Conservation (phyloP, 2,797 vertebrate genomes). For the Somateria mollissima region DNA sequence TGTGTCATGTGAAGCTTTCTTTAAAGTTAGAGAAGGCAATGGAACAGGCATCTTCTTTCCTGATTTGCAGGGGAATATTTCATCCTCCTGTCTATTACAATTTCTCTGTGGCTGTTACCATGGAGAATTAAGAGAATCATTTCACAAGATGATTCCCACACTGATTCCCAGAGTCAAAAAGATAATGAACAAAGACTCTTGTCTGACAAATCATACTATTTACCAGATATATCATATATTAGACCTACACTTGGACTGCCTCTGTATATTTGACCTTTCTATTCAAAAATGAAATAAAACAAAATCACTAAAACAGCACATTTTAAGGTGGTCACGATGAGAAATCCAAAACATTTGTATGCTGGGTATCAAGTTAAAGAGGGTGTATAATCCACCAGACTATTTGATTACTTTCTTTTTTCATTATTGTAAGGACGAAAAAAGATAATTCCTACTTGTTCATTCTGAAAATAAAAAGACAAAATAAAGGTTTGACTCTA, state of each 20-base stretch:
- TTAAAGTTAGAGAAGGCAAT: not conserved
- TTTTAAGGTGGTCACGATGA: not conserved
- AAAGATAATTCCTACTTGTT: slow-evolving; percentile 17
- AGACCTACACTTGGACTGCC: not conserved
- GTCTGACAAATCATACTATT: not conserved
- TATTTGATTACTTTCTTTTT: slow-evolving; percentile 1
- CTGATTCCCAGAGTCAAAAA: not conserved
- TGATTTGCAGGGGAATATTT: not conserved
- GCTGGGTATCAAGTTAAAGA: not conserved
- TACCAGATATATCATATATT: not conserved
- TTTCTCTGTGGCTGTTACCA: not conserved
- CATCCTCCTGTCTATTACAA: not conserved
- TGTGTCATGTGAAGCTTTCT: not conserved
- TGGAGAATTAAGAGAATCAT: slow-evolving; percentile 19
- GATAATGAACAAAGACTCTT: not conserved
- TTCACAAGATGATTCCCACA: not conserved
- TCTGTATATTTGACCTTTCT: not conserved
- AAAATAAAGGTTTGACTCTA: not conserved
- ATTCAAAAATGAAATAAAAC: not conserved
- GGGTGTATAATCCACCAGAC: not conserved
- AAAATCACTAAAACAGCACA: not conserved
- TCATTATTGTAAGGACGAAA: slow-evolving; percentile 3
- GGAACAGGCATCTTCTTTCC: not conserved
- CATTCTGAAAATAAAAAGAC: slow-evolving; percentile 26
- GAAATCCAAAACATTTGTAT: not conserved